phyloP scores from a whole-genome alignment of 2,113 vertebrate genomes.

The Macrotis lagotis region DNA sequence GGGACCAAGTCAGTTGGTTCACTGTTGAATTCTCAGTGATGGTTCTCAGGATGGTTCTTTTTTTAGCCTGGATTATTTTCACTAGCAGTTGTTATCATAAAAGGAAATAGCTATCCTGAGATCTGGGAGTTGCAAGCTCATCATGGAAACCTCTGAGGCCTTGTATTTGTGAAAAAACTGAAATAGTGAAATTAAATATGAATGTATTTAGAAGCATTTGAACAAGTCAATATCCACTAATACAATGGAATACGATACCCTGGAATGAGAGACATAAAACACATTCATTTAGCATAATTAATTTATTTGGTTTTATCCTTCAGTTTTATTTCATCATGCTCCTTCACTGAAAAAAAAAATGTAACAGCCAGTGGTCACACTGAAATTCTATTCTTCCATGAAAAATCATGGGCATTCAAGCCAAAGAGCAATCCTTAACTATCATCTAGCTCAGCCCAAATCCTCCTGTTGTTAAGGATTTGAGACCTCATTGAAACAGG shows the following conservation, averaged over 20 bases:
- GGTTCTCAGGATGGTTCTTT: background rate
- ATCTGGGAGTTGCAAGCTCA: background rate
- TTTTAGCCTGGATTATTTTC: background rate
- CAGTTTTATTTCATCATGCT: background rate
- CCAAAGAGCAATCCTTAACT: background rate
- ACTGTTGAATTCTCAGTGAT: slow-evolving; percentile 3
- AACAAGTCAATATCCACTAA: background rate
- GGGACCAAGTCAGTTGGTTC: background rate
- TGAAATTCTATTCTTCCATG: background rate
- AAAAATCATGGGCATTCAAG: background rate
- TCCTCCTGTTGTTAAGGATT: background rate
- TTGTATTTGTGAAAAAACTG: background rate
- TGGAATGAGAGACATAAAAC: slow-evolving; percentile 10
- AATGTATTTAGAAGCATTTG: background rate
- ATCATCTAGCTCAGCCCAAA: background rate
- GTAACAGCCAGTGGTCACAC: background rate
- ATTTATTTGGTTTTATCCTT: slow-evolving; percentile 7
- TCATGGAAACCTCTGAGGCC: background rate
- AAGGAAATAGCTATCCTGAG: background rate
- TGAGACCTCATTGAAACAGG: background rate
- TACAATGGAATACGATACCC: background rate
- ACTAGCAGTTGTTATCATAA: background rate
- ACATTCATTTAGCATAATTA: background rate
- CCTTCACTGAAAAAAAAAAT: background rate
- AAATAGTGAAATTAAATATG: background rate